These are phyloP conservation scores for Macrophya annulata DNA, from an alignment of 2,888 invertebrate species.

Conservation along the genomic window DNA sequence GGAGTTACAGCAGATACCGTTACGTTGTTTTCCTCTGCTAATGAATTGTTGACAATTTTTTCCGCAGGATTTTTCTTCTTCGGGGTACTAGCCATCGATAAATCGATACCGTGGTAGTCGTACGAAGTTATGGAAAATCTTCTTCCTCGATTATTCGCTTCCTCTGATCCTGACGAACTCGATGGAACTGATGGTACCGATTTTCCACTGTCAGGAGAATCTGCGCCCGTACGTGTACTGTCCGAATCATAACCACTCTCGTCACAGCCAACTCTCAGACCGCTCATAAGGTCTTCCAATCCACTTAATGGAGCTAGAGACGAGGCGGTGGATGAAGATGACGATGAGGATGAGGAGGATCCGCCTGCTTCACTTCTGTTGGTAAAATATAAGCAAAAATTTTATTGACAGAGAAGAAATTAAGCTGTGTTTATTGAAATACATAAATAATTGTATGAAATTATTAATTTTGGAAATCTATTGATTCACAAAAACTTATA, in stretches of 20 bases:
- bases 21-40: not conserved
- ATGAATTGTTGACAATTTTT: not conserved
- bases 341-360: slow-evolving; percentile 64
- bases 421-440: no score
- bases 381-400: not conserved
- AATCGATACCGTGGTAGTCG: slow-evolving; percentile 72
- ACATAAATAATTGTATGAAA: not conserved
- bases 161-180: not conserved
- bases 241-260: slow-evolving; percentile 85
- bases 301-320: slow-evolving; percentile 58
- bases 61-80: slow-evolving; percentile 25
- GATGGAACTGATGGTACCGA: slow-evolving; percentile 54
- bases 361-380: slow-evolving; percentile 42
- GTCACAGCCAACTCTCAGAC: slow-evolving; percentile 78
- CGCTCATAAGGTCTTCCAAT: slow-evolving; percentile 75
- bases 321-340: slow-evolving; percentile 56
- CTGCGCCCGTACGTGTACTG: slow-evolving; percentile 81
- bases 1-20: not conserved
- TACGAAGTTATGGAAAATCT: slow-evolving; percentile 74
- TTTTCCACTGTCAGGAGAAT: slow-evolving; percentile 80
- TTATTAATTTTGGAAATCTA: not conserved
- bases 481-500: not conserved
- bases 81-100: slow-evolving; percentile 61
- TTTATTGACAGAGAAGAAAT: not conserved
- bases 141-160: slow-evolving; percentile 59